A percentile compares a stretch with the other conserved stretches of the same genome.
These are phyloP conservation scores for Plestiodon gilberti DNA, from an alignment of 2,113 vertebrate species.

Conservation along the genomic window DNA sequence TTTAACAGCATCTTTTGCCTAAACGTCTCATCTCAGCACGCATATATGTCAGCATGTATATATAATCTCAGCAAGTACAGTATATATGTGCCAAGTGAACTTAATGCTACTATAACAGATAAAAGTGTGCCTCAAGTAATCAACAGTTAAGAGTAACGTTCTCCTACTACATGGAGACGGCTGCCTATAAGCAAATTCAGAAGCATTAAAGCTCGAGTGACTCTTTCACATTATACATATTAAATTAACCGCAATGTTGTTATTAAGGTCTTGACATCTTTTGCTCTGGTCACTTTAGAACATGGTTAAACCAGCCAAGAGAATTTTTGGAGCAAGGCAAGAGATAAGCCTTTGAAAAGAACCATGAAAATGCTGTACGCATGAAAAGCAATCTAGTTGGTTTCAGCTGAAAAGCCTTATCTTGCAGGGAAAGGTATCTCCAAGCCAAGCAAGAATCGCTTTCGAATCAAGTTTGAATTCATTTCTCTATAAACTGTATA, in stretches of 20 bases:
- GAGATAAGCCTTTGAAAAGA: constrained; percentile 53
- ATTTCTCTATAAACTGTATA: constrained; percentile 52
- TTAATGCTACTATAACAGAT: constrained; percentile 2
- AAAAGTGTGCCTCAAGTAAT: not conserved
- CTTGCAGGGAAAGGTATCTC: constrained; percentile 52
- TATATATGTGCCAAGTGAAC: too few species aligned
- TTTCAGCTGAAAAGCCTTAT: constrained; percentile 45
- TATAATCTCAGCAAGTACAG: too few species aligned
- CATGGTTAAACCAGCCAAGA: constrained; percentile 26
- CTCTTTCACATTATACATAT: not conserved
- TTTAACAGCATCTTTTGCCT: not conserved
- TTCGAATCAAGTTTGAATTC: constrained; percentile 34
- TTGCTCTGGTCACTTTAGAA: constrained; percentile 45
- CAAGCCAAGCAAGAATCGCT: constrained; percentile 56
- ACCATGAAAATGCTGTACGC: constrained; percentile 52
- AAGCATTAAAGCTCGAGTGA: not conserved
- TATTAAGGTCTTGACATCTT: constrained; percentile 1
- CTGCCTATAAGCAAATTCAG: not conserved
- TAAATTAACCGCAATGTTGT: not conserved
- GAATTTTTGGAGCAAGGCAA: constrained; percentile 16
- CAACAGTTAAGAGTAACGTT: not conserved
- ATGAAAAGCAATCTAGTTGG: constrained; percentile 49
- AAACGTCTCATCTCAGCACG: not conserved
- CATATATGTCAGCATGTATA: too few species aligned
- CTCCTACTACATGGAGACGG: not conserved